Percentiles rank a stretch among this genome's conserved stretches.
phyloP scores from a whole-genome alignment of 2,113 vertebrate species.

The Oreochromis niloticus region DNA sequence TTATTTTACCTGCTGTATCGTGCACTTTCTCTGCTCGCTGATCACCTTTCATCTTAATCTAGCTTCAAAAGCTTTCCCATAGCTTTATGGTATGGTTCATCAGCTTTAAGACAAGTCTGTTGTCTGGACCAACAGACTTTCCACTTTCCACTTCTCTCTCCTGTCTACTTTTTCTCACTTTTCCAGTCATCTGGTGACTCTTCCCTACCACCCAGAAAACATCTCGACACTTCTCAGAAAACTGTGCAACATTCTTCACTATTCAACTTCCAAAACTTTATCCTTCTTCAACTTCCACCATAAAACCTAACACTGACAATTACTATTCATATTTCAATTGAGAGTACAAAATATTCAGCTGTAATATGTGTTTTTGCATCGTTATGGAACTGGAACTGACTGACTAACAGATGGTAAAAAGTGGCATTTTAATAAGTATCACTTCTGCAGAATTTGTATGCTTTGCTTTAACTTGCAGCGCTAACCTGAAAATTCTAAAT shows the following conservation, averaged over 20 bases:
- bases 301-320: neutral
- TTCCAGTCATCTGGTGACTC: neutral
- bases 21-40: neutral
- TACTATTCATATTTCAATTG: neutral
- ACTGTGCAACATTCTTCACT: neutral
- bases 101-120: neutral
- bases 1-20: neutral
- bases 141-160: neutral
- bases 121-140: neutral
- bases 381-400: accelerated
- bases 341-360: neutral
- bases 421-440: neutral
- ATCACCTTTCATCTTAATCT: neutral
- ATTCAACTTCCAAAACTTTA: neutral
- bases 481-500: neutral
- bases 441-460: neutral
- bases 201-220: neutral
- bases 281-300: neutral
- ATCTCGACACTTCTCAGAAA: no score
- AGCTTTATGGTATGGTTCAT: neutral
- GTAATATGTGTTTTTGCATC: neutral
- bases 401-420: neutral
- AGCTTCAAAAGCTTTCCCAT: neutral
- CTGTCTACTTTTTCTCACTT: neutral
- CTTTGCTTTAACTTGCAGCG: neutral